Base-by-base conservation (phyloP, 1,140 invertebrate genomes). In the Sycophaga agraensis region DNA sequence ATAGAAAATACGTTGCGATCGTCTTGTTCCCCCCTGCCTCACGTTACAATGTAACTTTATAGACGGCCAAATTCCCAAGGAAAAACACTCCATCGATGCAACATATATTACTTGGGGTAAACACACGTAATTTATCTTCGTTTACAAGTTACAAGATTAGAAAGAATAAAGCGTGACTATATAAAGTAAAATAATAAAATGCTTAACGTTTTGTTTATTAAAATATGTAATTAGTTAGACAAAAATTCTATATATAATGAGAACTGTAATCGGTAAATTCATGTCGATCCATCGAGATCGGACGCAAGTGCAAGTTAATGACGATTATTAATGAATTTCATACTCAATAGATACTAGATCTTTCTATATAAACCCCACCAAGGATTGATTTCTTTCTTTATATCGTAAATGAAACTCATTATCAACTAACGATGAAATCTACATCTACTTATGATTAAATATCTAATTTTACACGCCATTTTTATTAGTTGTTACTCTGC, bases 321-420 rank as follows among this genome's bases (percentile, higher is more conserved):
- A 43, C 39, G 43, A 57, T 67, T 37, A 51, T 51, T 61, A 46
- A 53, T 51, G 37, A 59, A 59, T 55, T 51, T 46, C 21, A 24
- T 39, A 35, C 16, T 39, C 24, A 17, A 57, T 17, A 22, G 8
- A 37, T 60, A 60, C n/a, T n/a, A 53, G 49, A 53, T 55, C 31
- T 37, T 26, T 11, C 16, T 50, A 14, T 43, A 45, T 42, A 40
- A 66, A 34, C 56, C 56, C 37, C 55, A 58, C 31, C 43, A 61
- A 62, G 54, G 43, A 57, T 19, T 56, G 19, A n/a, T 49, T 61
- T 40, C 48, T 49, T 43, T 57, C 22, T 57, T 58, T 46, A 51
- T 64, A 58, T 58, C 28, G 48, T 64, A 64, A 59, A 65, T 60
- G 51, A 60, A 65, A 65, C 37, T 63, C 59, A 43, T 63, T 63